phyloP scores from a whole-genome alignment of 2,888 invertebrate species.

The Charanyca ferruginea region DNA sequence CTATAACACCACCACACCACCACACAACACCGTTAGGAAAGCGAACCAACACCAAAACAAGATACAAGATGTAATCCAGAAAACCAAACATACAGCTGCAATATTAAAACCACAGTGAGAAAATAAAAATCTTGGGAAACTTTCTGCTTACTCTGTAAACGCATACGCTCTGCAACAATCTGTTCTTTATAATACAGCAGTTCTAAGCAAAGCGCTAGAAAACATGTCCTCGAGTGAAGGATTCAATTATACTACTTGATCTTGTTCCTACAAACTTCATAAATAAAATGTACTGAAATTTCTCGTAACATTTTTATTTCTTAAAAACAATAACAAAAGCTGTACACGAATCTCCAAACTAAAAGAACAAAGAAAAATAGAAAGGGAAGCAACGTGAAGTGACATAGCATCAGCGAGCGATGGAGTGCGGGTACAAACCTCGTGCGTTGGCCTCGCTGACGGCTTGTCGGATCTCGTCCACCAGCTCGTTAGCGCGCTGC shows the following conservation, averaged over 20 bases:
- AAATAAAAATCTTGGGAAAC: conserved; percentile 15
- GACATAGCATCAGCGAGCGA: conserved; percentile 44
- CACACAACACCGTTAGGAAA: conserved; percentile 44
- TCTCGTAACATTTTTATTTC: conserved; percentile 34
- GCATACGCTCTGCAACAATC: conserved; percentile 42
- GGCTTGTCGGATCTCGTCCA: conserved; percentile 97
- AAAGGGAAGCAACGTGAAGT: conserved; percentile 45
- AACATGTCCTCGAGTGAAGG: conserved; percentile 3
- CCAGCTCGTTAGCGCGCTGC: conserved; percentile 95
- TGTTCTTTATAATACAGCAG: conserved; percentile 51
- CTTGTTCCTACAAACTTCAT: conserved; percentile 11
- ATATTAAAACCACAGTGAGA: conserved; percentile 28
- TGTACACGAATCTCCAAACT: conserved; percentile 49
- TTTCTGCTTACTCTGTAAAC: conserved; percentile 43
- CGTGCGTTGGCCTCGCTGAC: conserved; percentile 97
- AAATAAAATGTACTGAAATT: conserved; percentile 32
- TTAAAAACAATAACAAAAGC: conserved; percentile 34
- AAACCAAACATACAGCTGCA: conserved; percentile 36
- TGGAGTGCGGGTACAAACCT: conserved; percentile 88
- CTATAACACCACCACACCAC: conserved; percentile 57
- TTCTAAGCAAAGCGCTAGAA: conserved; percentile 17
- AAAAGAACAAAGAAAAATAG: conserved; percentile 52
- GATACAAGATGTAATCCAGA: conserved; percentile 40
- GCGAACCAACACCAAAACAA: conserved; percentile 57
- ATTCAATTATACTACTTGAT: conserved; percentile 21